phyloP scores from a whole-genome alignment of 2,797 vertebrate species.

The Danionella dracula region DNA sequence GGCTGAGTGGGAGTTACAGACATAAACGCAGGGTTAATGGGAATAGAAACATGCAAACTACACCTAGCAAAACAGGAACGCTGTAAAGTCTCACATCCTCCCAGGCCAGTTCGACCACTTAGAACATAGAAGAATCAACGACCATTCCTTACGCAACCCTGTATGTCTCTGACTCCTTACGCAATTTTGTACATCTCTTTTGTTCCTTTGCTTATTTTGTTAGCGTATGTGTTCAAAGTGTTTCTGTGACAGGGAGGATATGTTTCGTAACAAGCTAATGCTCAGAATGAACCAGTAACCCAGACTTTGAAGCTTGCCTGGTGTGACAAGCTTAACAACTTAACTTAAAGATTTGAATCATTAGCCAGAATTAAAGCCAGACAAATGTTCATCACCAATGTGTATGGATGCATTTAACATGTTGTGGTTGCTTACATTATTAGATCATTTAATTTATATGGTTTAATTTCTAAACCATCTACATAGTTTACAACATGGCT shows the following conservation, averaged over 20 bases:
- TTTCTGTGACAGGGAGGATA: not conserved
- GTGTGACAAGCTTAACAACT: too few relatives aligned
- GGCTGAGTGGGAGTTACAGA: not conserved
- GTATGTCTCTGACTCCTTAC: not conserved
- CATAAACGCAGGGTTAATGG: conserved; percentile 18
- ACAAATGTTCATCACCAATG: too few relatives aligned
- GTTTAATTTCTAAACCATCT: too few relatives aligned
- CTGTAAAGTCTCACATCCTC: not conserved
- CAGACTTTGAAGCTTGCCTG: not conserved
- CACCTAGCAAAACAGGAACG: conserved; percentile 1
- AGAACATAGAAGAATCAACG: not conserved
- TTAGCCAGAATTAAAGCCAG: too few relatives aligned
- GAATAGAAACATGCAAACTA: not conserved
- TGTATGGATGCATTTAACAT: too few relatives aligned
- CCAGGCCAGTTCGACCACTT: conserved; percentile 1
- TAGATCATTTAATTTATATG: too few relatives aligned
- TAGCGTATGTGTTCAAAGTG: not conserved
- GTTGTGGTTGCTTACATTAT: too few relatives aligned
- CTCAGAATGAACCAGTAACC: not conserved
- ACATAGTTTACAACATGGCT: too few relatives aligned
- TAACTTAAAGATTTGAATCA: too few relatives aligned
- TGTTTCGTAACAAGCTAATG: not conserved
- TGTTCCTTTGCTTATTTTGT: not conserved
- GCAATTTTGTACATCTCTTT: not conserved
- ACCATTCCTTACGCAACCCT: not conserved